Base-by-base conservation (phyloP, 2,113 vertebrate species). In the Trinectes maculatus region DNA sequence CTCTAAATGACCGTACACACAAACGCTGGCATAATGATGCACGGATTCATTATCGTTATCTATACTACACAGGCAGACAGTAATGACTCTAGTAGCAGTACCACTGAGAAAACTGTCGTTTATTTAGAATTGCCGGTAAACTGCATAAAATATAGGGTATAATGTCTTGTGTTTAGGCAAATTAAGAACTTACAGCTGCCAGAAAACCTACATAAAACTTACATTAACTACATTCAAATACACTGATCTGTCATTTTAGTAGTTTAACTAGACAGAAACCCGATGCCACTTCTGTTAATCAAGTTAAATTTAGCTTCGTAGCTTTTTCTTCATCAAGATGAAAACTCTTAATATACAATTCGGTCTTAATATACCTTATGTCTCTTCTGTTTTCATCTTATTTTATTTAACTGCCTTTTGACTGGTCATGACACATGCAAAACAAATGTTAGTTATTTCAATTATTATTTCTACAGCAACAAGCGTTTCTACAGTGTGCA, bases 381-480 rank as follows among this genome's bases (percentile, higher is more conserved):
- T n/a, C 9, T 18, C 12, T 13, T 42, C 5, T 33, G 6, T 24
- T 22, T 34, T 40, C 9, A 26, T 18, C 1, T 19, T 36, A 3
- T 5, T 15, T 28, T 34, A 37, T 10, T 47, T 19, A 22, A 63
- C n/a, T n/a, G 52, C 15, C 0, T 43, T 31, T 13, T 43, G n/a
- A n/a, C n/a, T n/a, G n/a, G n/a, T n/a, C n/a, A n/a, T n/a, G n/a
- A n/a, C n/a, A n/a, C n/a, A n/a, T n/a, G n/a, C n/a, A n/a, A n/a
- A n/a, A n/a, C n/a, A n/a, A n/a, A 21, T 28, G 64, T 87, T 76
- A 74, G 60, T 80, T 1, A n/a, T n/a, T 12, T 54, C 6, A 49
- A 31, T 21, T 51, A 12, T 19, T 9, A 43, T 16, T 21, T 46
- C 34, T 16, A 4, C 15, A 0, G 44, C 24, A 47, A 6, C n/a